Percentiles rank a stretch among this genome's conserved stretches.
phyloP scores from a whole-genome alignment of 35 echinoderm and acorn worm species.

The Holothuria glaberrima region DNA sequence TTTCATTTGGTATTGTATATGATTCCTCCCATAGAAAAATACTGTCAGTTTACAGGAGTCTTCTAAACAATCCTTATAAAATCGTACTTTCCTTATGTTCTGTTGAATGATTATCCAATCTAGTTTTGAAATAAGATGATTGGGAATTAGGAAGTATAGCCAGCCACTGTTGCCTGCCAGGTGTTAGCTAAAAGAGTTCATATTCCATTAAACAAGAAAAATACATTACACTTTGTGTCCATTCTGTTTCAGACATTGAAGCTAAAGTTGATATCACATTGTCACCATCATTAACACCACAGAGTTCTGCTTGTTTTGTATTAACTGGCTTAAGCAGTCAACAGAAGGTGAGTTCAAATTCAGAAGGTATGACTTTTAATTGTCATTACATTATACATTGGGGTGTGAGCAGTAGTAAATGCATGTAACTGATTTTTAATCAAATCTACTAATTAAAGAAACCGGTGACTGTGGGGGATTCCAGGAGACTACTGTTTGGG shows the following conservation, averaged over 20 bases:
- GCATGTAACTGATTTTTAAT: background rate
- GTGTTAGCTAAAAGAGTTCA: background rate
- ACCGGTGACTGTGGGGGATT: background rate
- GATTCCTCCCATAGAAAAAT: background rate
- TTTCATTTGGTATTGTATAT: background rate
- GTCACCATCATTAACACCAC: background rate
- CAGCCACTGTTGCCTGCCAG: no score
- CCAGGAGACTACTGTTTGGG: background rate
- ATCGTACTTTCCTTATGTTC: background rate
- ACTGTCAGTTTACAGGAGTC: background rate
- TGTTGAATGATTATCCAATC: background rate
- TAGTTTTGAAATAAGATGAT: background rate
- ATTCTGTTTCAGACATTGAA: background rate
- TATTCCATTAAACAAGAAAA: background rate
- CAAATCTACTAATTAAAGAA: background rate
- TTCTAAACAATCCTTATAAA: background rate
- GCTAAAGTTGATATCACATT: background rate
- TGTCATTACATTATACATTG: background rate
- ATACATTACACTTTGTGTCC: background rate
- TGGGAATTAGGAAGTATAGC: background rate
- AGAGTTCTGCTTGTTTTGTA: background rate
- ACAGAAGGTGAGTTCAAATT: constrained; percentile 3
- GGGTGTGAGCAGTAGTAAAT: background rate
- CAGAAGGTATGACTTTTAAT: background rate
- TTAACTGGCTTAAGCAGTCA: background rate